Evolutionary conservation across 2,113 vertebrate genomes (phyloP).

Genomic region (Amblyopsis rosae): DNA sequence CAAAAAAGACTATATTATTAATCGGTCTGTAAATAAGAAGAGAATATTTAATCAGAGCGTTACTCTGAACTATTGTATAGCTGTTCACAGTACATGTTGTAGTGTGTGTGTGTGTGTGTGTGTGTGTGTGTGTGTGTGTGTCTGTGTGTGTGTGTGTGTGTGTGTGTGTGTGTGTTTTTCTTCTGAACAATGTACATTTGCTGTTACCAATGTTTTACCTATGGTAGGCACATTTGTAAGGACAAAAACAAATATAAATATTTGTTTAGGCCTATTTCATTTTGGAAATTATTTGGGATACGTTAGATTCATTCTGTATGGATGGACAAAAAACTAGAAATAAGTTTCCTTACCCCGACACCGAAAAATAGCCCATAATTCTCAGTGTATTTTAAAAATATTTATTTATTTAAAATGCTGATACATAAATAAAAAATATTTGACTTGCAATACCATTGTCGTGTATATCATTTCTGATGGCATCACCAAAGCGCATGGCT

Average conservation of each 20-base stretch:
- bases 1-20: slow-evolving; percentile 67
- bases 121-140: slow-evolving; percentile 48
- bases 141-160: slow-evolving; percentile 52
- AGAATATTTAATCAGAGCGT: slow-evolving; percentile 73
- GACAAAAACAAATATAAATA: slow-evolving; percentile 36
- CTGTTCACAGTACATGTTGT: slow-evolving; percentile 74
- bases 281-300: slow-evolving; percentile 65
- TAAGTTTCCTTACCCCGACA: slow-evolving; percentile 49
- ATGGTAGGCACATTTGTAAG: slow-evolving; percentile 63
- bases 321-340: slow-evolving; percentile 52
- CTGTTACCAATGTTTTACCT: slow-evolving; percentile 63
- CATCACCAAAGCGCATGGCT: slow-evolving; percentile 27
- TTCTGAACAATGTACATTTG: slow-evolving; percentile 70
- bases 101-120: slow-evolving; percentile 48
- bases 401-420: slow-evolving; percentile 96
- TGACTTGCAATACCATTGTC: slow-evolving; percentile 56
- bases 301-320: slow-evolving; percentile 62
- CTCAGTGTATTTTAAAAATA: slow-evolving; percentile 81
- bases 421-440: slow-evolving; percentile 81
- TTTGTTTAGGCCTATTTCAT: slow-evolving; percentile 43
- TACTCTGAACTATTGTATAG: slow-evolving; percentile 73
- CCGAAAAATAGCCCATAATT: slow-evolving; percentile 69
- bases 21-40: slow-evolving; percentile 74
- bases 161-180: slow-evolving; percentile 58
- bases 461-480: slow-evolving; percentile 39